Percentiles rank a stretch among this genome's conserved stretches.
phyloP scores from a whole-genome alignment of 1,140 invertebrate species.

The Diorhabda sublineata region DNA sequence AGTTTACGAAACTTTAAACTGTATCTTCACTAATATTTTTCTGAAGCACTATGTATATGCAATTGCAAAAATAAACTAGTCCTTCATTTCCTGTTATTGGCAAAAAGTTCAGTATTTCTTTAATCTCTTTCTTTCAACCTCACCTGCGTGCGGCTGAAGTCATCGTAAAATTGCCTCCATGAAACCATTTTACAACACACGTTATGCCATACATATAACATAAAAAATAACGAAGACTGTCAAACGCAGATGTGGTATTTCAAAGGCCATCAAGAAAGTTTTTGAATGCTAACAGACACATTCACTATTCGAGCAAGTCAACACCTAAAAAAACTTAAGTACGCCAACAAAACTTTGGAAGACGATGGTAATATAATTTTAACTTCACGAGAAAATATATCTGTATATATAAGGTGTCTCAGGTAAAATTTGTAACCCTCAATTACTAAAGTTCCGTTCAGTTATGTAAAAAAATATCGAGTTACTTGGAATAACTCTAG shows the following conservation, averaged over 20 bases:
- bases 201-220: neutral
- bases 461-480: too few species aligned
- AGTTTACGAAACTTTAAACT: too few species aligned
- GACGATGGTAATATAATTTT: too few species aligned
- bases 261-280: neutral
- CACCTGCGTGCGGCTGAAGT: neutral
- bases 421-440: too few species aligned
- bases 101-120: neutral
- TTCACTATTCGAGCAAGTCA: conserved; percentile 2
- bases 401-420: too few species aligned
- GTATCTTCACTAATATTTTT: too few species aligned
- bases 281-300: neutral
- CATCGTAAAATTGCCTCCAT: conserved; percentile 2
- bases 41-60: too few species aligned
- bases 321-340: neutral
- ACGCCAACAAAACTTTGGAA: neutral
- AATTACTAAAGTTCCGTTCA: too few species aligned
- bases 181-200: neutral
- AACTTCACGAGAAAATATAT: too few species aligned
- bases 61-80: neutral
- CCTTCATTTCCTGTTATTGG: neutral
- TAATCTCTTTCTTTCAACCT: neutral
- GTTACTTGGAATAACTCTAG: too few species aligned
- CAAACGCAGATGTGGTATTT: neutral
- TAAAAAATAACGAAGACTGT: conserved; percentile 2